These are phyloP conservation scores for Pachypsylla venusta DNA, from an alignment of 1,140 invertebrate genomes.

Conservation along the genomic window DNA sequence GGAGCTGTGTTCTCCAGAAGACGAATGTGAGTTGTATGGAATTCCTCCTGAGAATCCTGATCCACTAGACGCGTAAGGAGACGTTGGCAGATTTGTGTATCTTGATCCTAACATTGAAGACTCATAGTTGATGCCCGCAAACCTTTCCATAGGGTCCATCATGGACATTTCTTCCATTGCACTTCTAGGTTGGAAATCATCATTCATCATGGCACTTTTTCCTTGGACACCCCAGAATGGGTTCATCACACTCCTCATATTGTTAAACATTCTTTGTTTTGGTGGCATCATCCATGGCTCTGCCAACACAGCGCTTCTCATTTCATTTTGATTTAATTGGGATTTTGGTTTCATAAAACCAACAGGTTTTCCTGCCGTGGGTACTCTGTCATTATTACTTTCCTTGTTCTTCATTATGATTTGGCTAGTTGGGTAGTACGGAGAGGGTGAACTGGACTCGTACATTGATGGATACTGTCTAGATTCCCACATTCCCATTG, in stretches of 20 bases:
- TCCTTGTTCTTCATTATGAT: neutral
- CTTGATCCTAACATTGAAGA: neutral
- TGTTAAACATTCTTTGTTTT: neutral
- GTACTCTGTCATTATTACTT: conserved; percentile 2
- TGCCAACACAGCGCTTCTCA: neutral
- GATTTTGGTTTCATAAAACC: neutral
- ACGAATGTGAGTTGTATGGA: neutral
- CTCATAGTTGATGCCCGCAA: neutral
- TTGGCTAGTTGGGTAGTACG: neutral
- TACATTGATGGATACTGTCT: conserved; percentile 8
- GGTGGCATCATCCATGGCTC: conserved; percentile 4
- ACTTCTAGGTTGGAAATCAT: too few relatives aligned
- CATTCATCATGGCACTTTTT: neutral
- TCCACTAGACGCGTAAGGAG: neutral
- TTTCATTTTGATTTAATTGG: neutral
- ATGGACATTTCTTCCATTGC: too few relatives aligned
- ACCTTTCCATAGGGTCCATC: conserved; percentile 1
- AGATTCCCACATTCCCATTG: neutral
- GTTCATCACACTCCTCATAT: conserved; percentile 1
- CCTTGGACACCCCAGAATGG: conserved; percentile 4
- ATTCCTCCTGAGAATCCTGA: neutral
- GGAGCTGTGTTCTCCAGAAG: neutral
- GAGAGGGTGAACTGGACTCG: neutral
- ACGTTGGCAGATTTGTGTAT: neutral
- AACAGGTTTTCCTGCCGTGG: neutral